Base-by-base conservation (phyloP, 2,113 vertebrate species). In the Anguilla rostrata region DNA sequence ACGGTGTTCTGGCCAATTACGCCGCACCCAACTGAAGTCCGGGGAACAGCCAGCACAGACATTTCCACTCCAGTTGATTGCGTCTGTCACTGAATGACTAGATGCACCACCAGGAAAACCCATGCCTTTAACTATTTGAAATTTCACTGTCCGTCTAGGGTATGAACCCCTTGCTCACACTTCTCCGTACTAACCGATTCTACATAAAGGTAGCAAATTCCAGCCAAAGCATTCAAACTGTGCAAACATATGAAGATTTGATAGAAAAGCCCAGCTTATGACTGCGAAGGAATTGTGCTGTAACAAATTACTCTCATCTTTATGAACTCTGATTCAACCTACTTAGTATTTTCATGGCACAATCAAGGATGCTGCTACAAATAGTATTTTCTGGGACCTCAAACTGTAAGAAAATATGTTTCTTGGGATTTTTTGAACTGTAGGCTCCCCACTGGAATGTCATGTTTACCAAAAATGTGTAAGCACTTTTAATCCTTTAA, bases 241-340 rank as follows among this genome's bases (percentile, higher is more conserved):
- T 75, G 5, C 63, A 75, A 46, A 9, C 26, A 26, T 26, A 34
- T 75, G n/a, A 75, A 34, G 1, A 34, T 71, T 71, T 71, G 63
- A 71, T 71, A 34, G 71, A 75, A 66, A 75, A 75, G 1, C 71
- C 71, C 3, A 75, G 18, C 60, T 66, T 20, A 0, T 7, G 34
- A 34, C 60, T 66, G 60, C 5, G 18, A 66, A 75, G n/a, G 11
- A 34, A 75, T 66, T 66, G 34, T 34, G 34, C 34, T 34, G 20
- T 5, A 66, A 66, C 22, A 26, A 66, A 66, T 75, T 75, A 0
- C 6, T 75, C 29, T 75, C 8, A 75, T 34, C 7, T 75, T 29
- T 34, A 75, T 75, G 71, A 71, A 71, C 63, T 71, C 63, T 71
- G 22, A 71, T 71, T 71, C 63, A 71, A 71, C 63, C 63, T n/a